Percentiles rank a stretch among this genome's conserved stretches.
Evolutionary conservation across 2,113 vertebrate species (phyloP).

Genomic region (Bucco capensis): DNA sequence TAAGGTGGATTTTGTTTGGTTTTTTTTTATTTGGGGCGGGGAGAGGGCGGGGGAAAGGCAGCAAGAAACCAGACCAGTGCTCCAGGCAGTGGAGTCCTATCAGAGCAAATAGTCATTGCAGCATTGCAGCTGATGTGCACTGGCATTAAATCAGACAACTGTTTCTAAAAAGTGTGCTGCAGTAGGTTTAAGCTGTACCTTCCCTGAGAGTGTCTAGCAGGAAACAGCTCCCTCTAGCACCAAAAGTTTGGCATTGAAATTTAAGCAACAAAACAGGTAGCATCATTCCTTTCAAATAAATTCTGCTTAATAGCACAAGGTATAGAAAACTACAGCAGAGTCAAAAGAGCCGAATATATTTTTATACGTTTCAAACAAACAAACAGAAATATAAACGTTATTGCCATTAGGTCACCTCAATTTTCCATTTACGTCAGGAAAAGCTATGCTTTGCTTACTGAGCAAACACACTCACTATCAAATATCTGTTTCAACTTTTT

Average conservation of each 20-base stretch:
- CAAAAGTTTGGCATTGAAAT: neutral
- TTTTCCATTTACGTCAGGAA: neutral
- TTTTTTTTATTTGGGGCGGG: no score
- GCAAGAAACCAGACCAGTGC: neutral
- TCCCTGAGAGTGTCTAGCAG: neutral
- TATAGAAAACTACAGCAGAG: neutral
- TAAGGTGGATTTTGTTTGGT: neutral
- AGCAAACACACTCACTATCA: neutral
- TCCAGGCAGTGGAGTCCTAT: neutral
- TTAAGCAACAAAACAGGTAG: neutral
- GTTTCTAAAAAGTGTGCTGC: neutral
- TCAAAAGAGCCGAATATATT: neutral
- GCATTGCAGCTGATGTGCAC: neutral
- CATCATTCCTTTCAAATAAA: neutral
- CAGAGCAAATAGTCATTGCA: neutral
- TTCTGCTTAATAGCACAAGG: neutral
- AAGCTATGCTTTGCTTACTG: neutral
- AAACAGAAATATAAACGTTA: neutral
- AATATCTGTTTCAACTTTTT: neutral
- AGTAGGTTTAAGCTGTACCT: neutral
- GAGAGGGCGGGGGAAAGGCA: no score
- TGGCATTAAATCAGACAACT: neutral
- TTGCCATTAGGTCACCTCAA: neutral
- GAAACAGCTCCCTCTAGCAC: conserved; percentile 58
- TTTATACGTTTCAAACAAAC: no score